phyloP scores from a whole-genome alignment of 2,888 invertebrate genomes.

The Metellina segmentata region DNA sequence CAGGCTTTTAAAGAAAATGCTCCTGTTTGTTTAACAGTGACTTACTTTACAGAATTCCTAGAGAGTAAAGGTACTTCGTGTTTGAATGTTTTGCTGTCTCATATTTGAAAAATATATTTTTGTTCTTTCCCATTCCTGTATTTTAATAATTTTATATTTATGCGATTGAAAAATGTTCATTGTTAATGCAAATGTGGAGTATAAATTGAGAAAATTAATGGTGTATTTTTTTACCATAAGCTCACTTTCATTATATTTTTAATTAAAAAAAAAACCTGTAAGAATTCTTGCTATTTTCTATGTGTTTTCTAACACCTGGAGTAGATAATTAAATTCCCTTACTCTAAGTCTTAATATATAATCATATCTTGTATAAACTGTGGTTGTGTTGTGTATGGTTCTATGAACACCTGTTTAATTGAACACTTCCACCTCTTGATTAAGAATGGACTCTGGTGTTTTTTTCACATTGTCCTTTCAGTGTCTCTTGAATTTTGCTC shows the following conservation, averaged over 20 bases:
- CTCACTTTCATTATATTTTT: background rate
- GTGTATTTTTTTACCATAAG: background rate
- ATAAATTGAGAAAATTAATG: background rate
- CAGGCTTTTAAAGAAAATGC: constrained; percentile 92
- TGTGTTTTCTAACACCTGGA: too few relatives aligned
- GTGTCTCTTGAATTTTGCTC: too few relatives aligned
- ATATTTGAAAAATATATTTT: background rate
- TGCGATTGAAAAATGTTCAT: background rate
- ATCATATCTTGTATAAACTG: too few relatives aligned
- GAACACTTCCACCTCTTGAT: too few relatives aligned
- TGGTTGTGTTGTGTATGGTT: too few relatives aligned
- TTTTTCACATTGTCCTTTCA: too few relatives aligned
- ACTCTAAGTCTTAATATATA: too few relatives aligned
- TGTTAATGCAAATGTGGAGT: background rate
- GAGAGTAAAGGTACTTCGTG: constrained; percentile 83
- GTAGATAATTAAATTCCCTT: too few relatives aligned
- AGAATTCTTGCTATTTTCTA: too few relatives aligned
- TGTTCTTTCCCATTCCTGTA: background rate
- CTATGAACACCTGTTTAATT: too few relatives aligned
- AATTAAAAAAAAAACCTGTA: too few relatives aligned
- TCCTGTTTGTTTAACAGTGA: constrained; percentile 91
- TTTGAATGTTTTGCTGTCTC: background rate
- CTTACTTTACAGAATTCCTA: constrained; percentile 88
- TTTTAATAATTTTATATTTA: background rate
- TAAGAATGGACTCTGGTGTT: too few relatives aligned